These are phyloP conservation scores for Micromys minutus DNA, from an alignment of 2,113 vertebrate species.

Conservation along the genomic window DNA sequence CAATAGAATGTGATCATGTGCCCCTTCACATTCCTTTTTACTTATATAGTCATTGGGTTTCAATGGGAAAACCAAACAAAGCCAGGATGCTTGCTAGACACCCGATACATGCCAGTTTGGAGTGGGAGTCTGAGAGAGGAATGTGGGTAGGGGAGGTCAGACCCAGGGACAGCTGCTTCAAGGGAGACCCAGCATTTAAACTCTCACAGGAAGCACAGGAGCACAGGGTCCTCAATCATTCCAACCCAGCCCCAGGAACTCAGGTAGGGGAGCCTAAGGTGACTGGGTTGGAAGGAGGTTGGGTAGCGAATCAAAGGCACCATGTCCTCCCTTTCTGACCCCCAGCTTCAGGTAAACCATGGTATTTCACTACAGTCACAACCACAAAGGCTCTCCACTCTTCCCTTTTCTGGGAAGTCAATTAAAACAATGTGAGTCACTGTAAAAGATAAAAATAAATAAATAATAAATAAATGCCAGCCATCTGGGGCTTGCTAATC, in stretches of 20 bases:
- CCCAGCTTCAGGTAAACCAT: constrained; percentile 50
- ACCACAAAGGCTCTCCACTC: constrained; percentile 44
- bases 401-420: constrained; percentile 75
- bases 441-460: constrained; percentile 70
- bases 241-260: background rate
- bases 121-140: background rate
- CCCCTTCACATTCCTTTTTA: background rate
- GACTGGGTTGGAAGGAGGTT: background rate
- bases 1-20: constrained; percentile 11
- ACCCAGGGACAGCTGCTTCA: background rate
- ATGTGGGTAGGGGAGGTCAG: constrained; percentile 28
- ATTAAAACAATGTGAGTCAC: constrained; percentile 55
- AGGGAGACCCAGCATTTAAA: background rate
- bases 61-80: constrained; percentile 24
- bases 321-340: background rate
- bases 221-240: background rate
- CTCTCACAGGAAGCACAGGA: background rate
- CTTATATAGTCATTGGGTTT: constrained; percentile 16
- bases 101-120: background rate
- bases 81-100: constrained; percentile 26
- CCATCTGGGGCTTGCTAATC: constrained; percentile 64
- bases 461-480: background rate
- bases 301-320: background rate
- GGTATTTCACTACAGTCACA: constrained; percentile 61
- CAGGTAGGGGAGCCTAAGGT: background rate